Base-by-base conservation (phyloP, 2,888 invertebrate genomes). In the Torymus aiolomorphi region DNA sequence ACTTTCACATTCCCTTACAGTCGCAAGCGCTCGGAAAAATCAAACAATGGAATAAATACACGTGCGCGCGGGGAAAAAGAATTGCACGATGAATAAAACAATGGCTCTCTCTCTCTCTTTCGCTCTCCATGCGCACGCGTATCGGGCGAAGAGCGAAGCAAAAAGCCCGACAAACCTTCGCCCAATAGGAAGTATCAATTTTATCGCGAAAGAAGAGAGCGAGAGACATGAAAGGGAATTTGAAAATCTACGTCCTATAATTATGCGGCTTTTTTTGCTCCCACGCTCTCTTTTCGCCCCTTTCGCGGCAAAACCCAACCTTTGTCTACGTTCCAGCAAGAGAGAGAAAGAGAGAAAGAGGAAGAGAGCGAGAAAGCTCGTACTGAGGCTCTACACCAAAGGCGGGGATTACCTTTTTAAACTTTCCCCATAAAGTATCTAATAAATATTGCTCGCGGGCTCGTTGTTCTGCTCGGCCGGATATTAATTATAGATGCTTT, bases 401-500 rank as follows among this genome's bases (percentile, higher is more conserved):
- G 84, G 83, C 82, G 81, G 81, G 86, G 84, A 86, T 88, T 86
- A 86, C 85, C 87, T 86, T 88, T 88, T 87, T 86, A 88, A 88
- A 88, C 86, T 88, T 88, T 86, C 72, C 83, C 86, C 85, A 86
- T 87, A 87, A 88, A 88, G 84, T 86, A 86, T 87, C 85, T 86
- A 86, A 87, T 87, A 88, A 88, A 88, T 87, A 88, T 88, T 84
- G 86, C 85, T 83, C 83, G 82, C 72, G 84, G 82, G 69, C 83
- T 83, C 85, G 86, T 86, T 85, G 83, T 85, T 86, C 84, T 81
- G 82, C 82, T 82, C 82, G 82, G 80, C 82, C 83, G 86, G 86
- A 85, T 87, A 88, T 88, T 88, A 88, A 88, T 87, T 88, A 87
- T 87, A 88, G 85, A 86, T 83, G 86, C 87, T 87, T 88, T 88